Evolutionary conservation across 2,888 invertebrate species (phyloP).

Genomic region (Leptopterna dolabrata): DNA sequence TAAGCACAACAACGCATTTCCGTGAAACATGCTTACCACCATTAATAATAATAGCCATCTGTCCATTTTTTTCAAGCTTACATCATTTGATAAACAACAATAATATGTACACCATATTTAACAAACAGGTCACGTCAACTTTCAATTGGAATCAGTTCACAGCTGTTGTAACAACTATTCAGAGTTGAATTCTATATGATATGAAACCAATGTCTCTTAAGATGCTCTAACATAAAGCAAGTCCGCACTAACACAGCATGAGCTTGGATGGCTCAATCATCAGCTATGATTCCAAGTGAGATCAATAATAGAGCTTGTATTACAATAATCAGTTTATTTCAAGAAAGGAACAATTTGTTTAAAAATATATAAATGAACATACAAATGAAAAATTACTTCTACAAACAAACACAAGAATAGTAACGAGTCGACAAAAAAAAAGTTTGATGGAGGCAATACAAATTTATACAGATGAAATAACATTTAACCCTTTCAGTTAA

Average conservation of each 20-base stretch:
- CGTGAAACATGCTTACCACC: neutral
- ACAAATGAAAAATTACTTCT: neutral
- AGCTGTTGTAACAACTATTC: constrained; percentile 23
- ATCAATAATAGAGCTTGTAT: constrained; percentile 8
- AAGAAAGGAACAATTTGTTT: constrained; percentile 21
- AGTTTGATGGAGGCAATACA: neutral
- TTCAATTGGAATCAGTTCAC: constrained; percentile 26
- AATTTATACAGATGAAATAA: neutral
- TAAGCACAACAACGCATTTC: constrained; percentile 10
- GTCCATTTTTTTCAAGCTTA: neutral
- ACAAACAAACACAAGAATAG: neutral
- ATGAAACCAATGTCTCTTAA: neutral
- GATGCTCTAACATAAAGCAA: neutral
- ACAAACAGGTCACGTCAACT: neutral
- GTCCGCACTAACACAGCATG: neutral
- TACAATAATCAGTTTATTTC: neutral
- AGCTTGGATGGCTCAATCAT: neutral
- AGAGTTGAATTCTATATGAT: neutral
- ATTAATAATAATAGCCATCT: neutral
- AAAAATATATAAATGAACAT: neutral
- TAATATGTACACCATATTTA: constrained; percentile 19
- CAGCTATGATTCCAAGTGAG: constrained; percentile 23
- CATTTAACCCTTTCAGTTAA: neutral
- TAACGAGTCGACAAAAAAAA: neutral
- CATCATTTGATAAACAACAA: neutral